phyloP scores from a whole-genome alignment of 1,140 invertebrate genomes.

The Drosophila subpulchrella region DNA sequence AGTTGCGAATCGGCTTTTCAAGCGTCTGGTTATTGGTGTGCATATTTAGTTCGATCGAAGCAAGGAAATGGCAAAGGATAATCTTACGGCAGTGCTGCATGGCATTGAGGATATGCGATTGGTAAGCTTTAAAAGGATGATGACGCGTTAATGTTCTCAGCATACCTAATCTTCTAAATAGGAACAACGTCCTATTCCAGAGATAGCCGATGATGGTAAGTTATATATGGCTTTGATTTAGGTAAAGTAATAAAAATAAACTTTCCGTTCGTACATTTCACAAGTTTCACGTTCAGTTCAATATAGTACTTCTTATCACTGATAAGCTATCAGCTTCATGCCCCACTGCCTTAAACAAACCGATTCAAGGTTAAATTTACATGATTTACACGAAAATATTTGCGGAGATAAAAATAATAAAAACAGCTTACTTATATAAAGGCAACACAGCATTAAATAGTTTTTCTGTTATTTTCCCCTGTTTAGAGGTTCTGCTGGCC shows the following conservation, averaged over 20 bases:
- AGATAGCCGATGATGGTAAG: slow-evolving; percentile 86
- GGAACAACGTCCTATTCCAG: slow-evolving; percentile 90
- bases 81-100: slow-evolving; percentile 89
- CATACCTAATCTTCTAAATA: slow-evolving; percentile 51
- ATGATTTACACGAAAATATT: neutral
- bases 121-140: slow-evolving; percentile 86
- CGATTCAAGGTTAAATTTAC: slow-evolving; percentile 23
- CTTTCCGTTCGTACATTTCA: no score
- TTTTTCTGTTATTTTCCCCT: neutral
- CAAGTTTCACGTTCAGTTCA: neutral
- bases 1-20: slow-evolving; percentile 16
- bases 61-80: slow-evolving; percentile 65
- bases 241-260: neutral
- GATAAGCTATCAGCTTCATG: neutral
- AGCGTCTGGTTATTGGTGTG: neutral
- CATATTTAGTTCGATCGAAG: neutral
- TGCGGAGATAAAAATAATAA: neutral
- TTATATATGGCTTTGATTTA: neutral
- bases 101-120: slow-evolving; percentile 91
- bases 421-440: neutral
- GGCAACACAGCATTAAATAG: neutral
- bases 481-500: slow-evolving; percentile 90
- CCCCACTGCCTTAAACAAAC: neutral
- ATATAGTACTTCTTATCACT: neutral
- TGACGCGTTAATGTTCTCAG: neutral